Base-by-base conservation (phyloP, 2,797 vertebrate genomes). In the Champsocephalus esox region DNA sequence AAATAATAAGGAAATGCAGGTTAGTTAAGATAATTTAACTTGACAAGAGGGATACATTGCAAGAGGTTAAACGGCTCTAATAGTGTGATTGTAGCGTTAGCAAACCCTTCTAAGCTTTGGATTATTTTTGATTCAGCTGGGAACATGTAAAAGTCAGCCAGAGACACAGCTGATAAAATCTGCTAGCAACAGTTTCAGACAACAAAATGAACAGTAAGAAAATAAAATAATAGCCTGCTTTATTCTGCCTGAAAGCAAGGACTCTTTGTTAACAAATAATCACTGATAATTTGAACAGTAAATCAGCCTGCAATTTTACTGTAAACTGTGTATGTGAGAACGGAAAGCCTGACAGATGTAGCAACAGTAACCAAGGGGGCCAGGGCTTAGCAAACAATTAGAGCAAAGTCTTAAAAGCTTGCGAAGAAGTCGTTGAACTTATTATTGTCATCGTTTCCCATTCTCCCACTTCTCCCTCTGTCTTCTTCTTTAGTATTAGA, bases 361-460 rank as follows among this genome's bases (percentile, higher is more conserved):
- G 41, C 51, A 32, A 34, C 44, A 70, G 55, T 59, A 43, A 54
- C 61, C 41, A 48, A 49, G 19, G 24, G 16, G 17, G 38, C 1
- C 2, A 50, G 7, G 9, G 21, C 64, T 60, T 17, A 41, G 52
- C 8, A 12, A 76, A 70, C 54, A 64, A 46, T 52, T 52, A 24
- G 17, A 56, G 56, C 50, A 50, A 58, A 45, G 16, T 32, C 32
- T 43, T 12, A 75, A 41, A 55, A 48, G 48, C 49, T 32, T 61
- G 21, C 50, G 55, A 77, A 60, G 17, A 66, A 58, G 55, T 28
- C 54, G 54, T 17, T 76, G 57, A 73, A 71, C 19, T 69, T 64
- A 41, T 69, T 68, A 52, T 28, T 55, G 50, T 66, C 44, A 61
- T 57, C 7, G 48, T 56, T 50, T 69, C 12, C 59, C 21, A 9